Conservation (phyloP, 1,140 invertebrate species). For the Drosophila sp. region DNA sequence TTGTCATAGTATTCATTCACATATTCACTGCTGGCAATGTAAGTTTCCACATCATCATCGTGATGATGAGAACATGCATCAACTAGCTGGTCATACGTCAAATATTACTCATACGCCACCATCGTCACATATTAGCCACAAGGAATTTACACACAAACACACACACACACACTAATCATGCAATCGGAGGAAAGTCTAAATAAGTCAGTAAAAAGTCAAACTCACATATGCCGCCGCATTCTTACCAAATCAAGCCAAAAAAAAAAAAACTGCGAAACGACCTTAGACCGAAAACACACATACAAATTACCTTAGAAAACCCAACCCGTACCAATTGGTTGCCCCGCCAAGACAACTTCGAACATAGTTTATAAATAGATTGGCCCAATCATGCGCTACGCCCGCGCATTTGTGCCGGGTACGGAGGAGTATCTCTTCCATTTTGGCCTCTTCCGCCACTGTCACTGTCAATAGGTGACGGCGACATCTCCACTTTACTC, state of each 20-base stretch:
- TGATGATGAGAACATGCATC: slow-evolving; percentile 1
- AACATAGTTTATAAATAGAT: slow-evolving; percentile 68
- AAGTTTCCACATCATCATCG: not conserved
- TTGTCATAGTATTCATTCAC: not conserved
- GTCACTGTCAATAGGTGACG: slow-evolving; percentile 2
- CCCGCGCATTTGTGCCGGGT: slow-evolving; percentile 7
- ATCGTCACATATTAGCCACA: slow-evolving; percentile 32
- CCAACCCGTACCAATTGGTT: slow-evolving; percentile 10
- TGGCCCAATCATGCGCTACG: slow-evolving; percentile 54
- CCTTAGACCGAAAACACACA: slow-evolving; percentile 22
- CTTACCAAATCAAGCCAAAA: too few species aligned
- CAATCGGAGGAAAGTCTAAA: slow-evolving; percentile 18
- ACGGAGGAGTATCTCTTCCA: slow-evolving; percentile 21
- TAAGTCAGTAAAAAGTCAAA: not conserved
- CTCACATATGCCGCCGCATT: not conserved
- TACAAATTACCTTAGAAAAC: slow-evolving; percentile 18
- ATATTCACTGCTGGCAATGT: not conserved
- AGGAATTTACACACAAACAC: slow-evolving; percentile 36
- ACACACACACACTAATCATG: slow-evolving; percentile 16
- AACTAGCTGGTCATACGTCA: slow-evolving; percentile 27
- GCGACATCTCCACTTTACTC: slow-evolving; percentile 44
- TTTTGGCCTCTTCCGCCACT: not conserved
- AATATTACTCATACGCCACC: slow-evolving; percentile 73
- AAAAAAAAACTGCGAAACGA: not conserved
- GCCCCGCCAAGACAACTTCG: slow-evolving; percentile 17